Evolutionary conservation across 1,140 invertebrate genomes (phyloP).

Genomic region (Wiebesia pumilae): DNA sequence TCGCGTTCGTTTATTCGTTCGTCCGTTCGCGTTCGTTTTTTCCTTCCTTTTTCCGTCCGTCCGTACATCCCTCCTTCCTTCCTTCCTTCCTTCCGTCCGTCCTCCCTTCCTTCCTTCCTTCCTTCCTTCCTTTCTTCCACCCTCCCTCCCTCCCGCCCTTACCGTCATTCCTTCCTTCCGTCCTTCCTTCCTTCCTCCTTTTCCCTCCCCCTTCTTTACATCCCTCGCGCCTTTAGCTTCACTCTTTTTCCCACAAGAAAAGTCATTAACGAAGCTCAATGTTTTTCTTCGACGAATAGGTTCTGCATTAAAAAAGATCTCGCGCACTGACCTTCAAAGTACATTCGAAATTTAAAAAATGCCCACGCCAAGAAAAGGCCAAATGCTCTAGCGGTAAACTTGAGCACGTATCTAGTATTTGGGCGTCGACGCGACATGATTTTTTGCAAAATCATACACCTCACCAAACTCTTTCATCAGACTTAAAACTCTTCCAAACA

Average conservation of each 20-base stretch:
- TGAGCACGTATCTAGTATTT: not conserved
- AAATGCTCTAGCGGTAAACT: not conserved
- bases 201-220: not conserved
- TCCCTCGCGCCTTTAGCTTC: not conserved
- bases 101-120: too few species aligned
- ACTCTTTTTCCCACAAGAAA: conserved; percentile 6
- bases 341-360: conserved; percentile 27
- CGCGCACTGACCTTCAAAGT: not conserved
- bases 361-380: conserved; percentile 9
- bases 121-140: too few species aligned
- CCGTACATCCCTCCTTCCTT: not conserved
- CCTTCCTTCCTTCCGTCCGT: too few species aligned
- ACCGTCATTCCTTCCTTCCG: not conserved
- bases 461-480: conserved; percentile 19
- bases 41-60: too few species aligned
- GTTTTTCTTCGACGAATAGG: conserved; percentile 42
- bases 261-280: conserved; percentile 47
- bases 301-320: conserved; percentile 9
- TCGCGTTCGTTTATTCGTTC: too few species aligned
- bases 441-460: conserved; percentile 6
- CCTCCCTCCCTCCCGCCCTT: too few species aligned
- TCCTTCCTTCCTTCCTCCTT: conserved; percentile 7
- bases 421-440: not conserved
- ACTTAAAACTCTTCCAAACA: conserved; percentile 1
- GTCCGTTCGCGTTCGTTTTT: too few species aligned